A percentile compares a stretch with the other conserved stretches of the same genome.
These are phyloP conservation scores for Gymnocypris eckloni DNA, from an alignment of 2,797 vertebrate species.

Conservation along the genomic window DNA sequence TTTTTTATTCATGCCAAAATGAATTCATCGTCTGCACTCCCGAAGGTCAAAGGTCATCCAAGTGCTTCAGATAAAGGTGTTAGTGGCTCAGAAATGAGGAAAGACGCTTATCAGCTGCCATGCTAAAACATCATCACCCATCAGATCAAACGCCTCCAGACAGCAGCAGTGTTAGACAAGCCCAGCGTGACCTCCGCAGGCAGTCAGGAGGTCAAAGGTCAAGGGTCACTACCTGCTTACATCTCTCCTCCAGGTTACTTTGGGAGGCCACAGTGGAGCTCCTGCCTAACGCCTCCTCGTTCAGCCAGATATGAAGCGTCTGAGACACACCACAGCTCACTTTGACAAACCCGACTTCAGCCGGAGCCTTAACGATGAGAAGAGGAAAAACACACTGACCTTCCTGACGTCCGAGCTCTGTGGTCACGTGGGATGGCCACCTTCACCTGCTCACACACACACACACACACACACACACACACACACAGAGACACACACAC, in stretches of 20 bases:
- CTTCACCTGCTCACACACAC: constrained; percentile 83
- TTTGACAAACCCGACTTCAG: constrained; percentile 17
- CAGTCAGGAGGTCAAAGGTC: constrained; percentile 30
- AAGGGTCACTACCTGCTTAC: constrained; percentile 91
- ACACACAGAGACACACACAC: neutral
- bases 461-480: constrained; percentile 2
- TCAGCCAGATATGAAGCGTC: constrained; percentile 87
- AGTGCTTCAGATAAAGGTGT: constrained; percentile 3
- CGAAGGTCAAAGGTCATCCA: constrained; percentile 11
- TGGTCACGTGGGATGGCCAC: constrained; percentile 96
- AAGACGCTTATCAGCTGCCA: constrained; percentile 30
- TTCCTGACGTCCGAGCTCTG: constrained; percentile 96
- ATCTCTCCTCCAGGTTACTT: constrained; percentile 91
- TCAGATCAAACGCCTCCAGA: constrained; percentile 24
- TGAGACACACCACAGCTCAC: constrained; percentile 57
- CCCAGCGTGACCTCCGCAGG: constrained; percentile 21
- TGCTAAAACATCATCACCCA: constrained; percentile 29
- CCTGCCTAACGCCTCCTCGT: constrained; percentile 86
- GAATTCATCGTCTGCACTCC: neutral
- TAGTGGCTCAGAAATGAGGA: constrained; percentile 25
- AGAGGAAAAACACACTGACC: constrained; percentile 73
- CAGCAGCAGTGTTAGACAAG: constrained; percentile 20
- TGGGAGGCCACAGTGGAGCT: constrained; percentile 83
- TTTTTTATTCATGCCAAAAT: constrained; percentile 1
- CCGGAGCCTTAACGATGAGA: neutral